These are phyloP conservation scores for Bombus fervidus DNA, from an alignment of 1,140 invertebrate genomes.

Conservation along the genomic window DNA sequence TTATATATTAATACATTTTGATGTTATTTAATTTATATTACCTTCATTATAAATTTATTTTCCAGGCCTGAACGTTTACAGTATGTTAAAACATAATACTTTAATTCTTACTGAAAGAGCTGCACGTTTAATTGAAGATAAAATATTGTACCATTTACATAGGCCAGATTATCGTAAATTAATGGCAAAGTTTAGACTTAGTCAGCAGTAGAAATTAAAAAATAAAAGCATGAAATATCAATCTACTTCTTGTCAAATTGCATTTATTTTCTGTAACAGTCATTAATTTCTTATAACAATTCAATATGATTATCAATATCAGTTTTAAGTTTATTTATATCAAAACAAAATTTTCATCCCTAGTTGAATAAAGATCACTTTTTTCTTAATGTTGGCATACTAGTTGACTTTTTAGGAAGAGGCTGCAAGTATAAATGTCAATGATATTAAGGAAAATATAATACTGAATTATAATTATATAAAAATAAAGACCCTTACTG, in stretches of 20 bases:
- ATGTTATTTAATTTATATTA: slow-evolving; percentile 5
- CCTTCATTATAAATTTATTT: slow-evolving; percentile 28
- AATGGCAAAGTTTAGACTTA: slow-evolving; percentile 55
- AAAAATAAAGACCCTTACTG: slow-evolving; percentile 64
- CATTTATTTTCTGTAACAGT: slow-evolving; percentile 16
- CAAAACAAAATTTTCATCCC: slow-evolving; percentile 1
- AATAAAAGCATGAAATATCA: slow-evolving; percentile 20
- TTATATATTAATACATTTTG: neutral
- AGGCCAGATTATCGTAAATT: slow-evolving; percentile 82
- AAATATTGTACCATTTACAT: slow-evolving; percentile 91
- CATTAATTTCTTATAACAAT: neutral
- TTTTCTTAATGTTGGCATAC: slow-evolving; percentile 51
- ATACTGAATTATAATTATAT: slow-evolving; percentile 1
- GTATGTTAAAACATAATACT: slow-evolving; percentile 98
- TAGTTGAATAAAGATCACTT: slow-evolving; percentile 33
- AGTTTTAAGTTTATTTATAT: slow-evolving; percentile 8
- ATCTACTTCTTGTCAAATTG: slow-evolving; percentile 1
- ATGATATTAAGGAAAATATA: slow-evolving; percentile 12
- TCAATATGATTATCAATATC: neutral
- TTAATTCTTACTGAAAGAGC: slow-evolving; percentile 94
- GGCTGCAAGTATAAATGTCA: slow-evolving; percentile 68
- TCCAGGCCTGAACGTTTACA: slow-evolving; percentile 90
- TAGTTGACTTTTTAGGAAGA: slow-evolving; percentile 65
- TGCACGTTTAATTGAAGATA: slow-evolving; percentile 93
- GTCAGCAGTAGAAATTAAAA: slow-evolving; percentile 60